Conservation (phyloP, 92 coral and sea anemone species). For the Palythoa caribaeorum region DNA sequence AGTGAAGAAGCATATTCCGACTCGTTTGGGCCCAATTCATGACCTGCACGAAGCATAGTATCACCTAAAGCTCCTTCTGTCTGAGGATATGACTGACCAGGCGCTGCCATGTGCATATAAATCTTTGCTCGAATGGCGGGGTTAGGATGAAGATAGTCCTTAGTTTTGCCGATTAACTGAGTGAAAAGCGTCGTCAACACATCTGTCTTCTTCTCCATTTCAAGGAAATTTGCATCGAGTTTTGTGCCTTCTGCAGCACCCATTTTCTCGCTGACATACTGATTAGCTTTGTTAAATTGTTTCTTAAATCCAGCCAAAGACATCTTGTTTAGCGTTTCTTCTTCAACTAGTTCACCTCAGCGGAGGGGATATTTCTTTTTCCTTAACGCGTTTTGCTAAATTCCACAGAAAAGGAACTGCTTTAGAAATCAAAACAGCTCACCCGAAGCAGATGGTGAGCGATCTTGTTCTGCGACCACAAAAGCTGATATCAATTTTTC, state of each 20-base stretch:
- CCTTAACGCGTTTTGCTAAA: not conserved
- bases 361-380: not conserved
- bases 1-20: conserved; percentile 90
- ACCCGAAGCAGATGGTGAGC: conserved; percentile 40
- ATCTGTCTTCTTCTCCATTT: conserved; percentile 82
- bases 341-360: not conserved
- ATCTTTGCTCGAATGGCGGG: conserved; percentile 84
- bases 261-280: conserved; percentile 94
- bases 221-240: conserved; percentile 83
- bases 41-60: conserved; percentile 85
- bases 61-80: conserved; percentile 86
- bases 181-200: conserved; percentile 76
- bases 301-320: conserved; percentile 91
- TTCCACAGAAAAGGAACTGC: not conserved
- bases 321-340: conserved; percentile 58
- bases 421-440: conserved; percentile 25
- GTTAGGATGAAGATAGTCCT: conserved; percentile 86
- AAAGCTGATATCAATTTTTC: conserved; percentile 57
- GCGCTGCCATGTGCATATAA: conserved; percentile 80
- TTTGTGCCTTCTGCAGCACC: conserved; percentile 94
- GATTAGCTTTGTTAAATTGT: conserved; percentile 91
- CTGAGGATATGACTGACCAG: conserved; percentile 76
- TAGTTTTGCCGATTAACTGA: conserved; percentile 79
- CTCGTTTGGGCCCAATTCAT: conserved; percentile 74
- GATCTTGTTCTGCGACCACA: not conserved